Percentiles rank a stretch among this genome's conserved stretches.
These are phyloP conservation scores for Panthera leo DNA, from an alignment of 2,113 vertebrate species.

Conservation along the genomic window DNA sequence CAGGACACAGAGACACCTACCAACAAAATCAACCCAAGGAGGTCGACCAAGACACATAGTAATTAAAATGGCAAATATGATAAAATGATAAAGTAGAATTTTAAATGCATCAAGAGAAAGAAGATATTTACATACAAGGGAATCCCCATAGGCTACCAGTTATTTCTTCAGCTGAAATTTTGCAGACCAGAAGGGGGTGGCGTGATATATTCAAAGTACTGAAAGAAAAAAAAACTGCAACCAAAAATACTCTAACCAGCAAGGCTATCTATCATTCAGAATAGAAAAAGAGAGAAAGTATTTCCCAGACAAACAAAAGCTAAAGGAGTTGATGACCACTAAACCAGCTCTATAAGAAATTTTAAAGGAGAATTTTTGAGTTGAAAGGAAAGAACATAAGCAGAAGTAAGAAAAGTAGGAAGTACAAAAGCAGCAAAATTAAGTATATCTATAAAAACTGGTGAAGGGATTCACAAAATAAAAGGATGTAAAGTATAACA, in stretches of 20 bases:
- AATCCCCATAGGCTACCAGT: not conserved
- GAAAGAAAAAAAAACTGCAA: not conserved
- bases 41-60: not conserved
- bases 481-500: not conserved
- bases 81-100: not conserved
- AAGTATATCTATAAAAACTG: not conserved
- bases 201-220: not conserved
- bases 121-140: not conserved
- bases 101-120: not conserved
- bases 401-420: not conserved
- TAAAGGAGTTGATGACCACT: not conserved
- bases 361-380: not conserved
- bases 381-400: not conserved
- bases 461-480: not conserved
- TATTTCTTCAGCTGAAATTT: not conserved
- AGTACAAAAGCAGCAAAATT: not conserved
- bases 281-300: not conserved
- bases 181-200: not conserved
- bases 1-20: not conserved
- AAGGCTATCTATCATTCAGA: not conserved
- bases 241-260: not conserved
- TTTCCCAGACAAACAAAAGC: not conserved
- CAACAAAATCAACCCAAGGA: not conserved
- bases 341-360: not conserved
- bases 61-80: not conserved